These are phyloP conservation scores for Gadus macrocephalus DNA, from an alignment of 2,113 vertebrate genomes.

Conservation along the genomic window DNA sequence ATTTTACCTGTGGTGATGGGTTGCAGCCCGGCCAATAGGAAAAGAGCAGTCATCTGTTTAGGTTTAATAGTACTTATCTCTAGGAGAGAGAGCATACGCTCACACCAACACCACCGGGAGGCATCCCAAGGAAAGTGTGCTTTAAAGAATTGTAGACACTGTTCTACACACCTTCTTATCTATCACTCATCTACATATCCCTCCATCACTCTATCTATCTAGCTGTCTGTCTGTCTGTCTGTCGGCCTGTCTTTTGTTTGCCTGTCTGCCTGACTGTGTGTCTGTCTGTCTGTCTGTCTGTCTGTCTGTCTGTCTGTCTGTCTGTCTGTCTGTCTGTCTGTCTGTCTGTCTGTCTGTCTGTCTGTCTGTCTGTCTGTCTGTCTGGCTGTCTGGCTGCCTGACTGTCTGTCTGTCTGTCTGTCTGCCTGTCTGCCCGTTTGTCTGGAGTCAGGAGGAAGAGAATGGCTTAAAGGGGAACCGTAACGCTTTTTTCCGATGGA, in stretches of 20 bases:
- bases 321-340: conserved; percentile 1
- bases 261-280: background rate
- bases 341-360: background rate
- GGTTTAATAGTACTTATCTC: conserved; percentile 16
- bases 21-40: background rate
- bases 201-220: no score
- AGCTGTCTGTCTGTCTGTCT: background rate
- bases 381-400: background rate
- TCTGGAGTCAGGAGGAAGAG: background rate
- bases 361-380: conserved; percentile 6
- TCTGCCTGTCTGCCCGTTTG: background rate
- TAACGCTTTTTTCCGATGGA: no score
- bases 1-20: conserved; percentile 31
- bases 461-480: no score
- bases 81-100: background rate
- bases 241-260: conserved; percentile 10
- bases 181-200: background rate
- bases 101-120: conserved; percentile 15
- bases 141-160: conserved; percentile 9
- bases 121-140: conserved; percentile 6
- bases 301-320: background rate
- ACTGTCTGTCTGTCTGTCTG: background rate
- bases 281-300: background rate
- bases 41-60: conserved; percentile 20
- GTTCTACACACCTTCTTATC: conserved; percentile 1